phyloP scores from a whole-genome alignment of 2,888 invertebrate genomes.

The Antitype chi region DNA sequence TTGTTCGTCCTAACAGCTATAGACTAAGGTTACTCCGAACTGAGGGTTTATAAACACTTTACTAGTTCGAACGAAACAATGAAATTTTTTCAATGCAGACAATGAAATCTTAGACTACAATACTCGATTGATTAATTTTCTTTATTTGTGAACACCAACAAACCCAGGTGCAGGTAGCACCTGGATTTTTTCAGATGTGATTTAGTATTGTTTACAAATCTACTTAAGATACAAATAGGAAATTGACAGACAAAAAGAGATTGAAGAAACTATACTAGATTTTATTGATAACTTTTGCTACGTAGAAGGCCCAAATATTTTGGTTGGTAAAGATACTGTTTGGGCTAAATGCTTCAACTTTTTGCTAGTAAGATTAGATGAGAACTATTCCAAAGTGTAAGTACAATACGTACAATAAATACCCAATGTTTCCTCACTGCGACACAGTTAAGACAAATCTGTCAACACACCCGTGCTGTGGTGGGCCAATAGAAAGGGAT shows the following conservation, averaged over 20 bases:
- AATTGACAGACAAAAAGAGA: background rate
- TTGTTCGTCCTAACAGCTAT: conserved; percentile 20
- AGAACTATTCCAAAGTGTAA: background rate
- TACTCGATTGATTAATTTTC: conserved; percentile 1
- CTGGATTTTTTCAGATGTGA: conserved; percentile 23
- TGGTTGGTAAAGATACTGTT: background rate
- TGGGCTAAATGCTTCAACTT: background rate
- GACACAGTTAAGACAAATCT: background rate
- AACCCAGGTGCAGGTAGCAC: conserved; percentile 13
- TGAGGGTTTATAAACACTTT: conserved; percentile 49
- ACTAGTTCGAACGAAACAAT: conserved; percentile 47
- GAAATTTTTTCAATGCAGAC: conserved; percentile 37
- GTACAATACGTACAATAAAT: background rate
- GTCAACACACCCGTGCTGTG: background rate
- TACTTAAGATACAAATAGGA: background rate
- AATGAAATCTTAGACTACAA: conserved; percentile 45
- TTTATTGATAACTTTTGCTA: background rate
- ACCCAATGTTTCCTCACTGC: background rate
- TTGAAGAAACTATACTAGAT: background rate
- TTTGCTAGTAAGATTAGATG: background rate
- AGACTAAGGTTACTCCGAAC: conserved; percentile 41
- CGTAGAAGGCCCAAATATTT: background rate
- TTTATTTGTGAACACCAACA: conserved; percentile 5
- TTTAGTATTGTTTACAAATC: background rate
- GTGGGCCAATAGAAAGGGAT: background rate